Conservation (phyloP, 1,140 invertebrate genomes). For the Scylla paramamosain region DNA sequence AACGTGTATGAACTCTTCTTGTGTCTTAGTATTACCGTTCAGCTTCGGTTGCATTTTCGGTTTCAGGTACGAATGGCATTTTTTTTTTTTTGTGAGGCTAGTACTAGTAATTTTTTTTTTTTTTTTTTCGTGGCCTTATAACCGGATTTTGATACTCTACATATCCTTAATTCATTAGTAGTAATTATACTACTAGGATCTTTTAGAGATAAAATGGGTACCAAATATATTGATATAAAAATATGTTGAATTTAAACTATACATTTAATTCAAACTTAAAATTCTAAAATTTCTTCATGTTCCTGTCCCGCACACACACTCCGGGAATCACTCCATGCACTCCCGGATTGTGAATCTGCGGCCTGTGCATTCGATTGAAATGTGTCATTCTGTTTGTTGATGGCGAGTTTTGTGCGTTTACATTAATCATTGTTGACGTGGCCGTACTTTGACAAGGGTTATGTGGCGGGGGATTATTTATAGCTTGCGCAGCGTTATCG, state of each 20-base stretch:
- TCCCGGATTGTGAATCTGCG: background rate
- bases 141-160: too few relatives aligned
- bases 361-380: background rate
- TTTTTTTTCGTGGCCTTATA: too few relatives aligned
- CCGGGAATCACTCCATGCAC: background rate
- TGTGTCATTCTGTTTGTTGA: background rate
- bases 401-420: background rate
- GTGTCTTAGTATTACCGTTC: too few relatives aligned
- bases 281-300: background rate
- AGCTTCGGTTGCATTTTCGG: too few relatives aligned
- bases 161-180: too few relatives aligned
- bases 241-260: background rate
- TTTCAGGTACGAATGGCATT: too few relatives aligned
- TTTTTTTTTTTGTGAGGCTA: too few relatives aligned
- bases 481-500: background rate
- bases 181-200: too few relatives aligned
- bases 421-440: background rate
- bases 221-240: too few relatives aligned
- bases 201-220: too few relatives aligned
- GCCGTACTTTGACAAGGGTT: background rate
- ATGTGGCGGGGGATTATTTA: slow-evolving; percentile 1
- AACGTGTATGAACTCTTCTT: too few relatives aligned
- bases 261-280: background rate
- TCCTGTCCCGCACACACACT: background rate
- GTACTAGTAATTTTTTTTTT: too few relatives aligned